Evolutionary conservation across 2,797 vertebrate genomes (phyloP), one percentile per base, ranked within the genome.

Genomic region (Microctenopoma stevenorrisi): DNA sequence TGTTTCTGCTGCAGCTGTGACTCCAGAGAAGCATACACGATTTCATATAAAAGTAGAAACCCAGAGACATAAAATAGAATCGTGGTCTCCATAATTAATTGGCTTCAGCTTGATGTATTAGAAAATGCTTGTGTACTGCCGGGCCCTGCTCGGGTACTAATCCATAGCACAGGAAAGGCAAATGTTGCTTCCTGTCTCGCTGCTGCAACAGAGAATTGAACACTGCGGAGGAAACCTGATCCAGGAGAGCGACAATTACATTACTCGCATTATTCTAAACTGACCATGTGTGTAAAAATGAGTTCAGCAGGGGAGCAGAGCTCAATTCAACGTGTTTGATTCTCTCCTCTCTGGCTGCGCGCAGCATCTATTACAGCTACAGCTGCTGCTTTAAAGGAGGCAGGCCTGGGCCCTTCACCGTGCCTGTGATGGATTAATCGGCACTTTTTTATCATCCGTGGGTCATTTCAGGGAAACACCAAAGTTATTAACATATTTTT

Each of bases 121-220:
- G 66, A 55, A 79, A 86, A 83, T 42, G 62, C 61, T 75, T 74
- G 60, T 70, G 54, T 38, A 57, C 56, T 28, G 40, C 38, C 14
- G 1, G 43, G 35, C 47, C 16, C 26, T 9, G 42, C 52, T 68
- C 38, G 1, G 64, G 69, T 42, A 47, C 66, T 46, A 72, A 89
- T 90, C 84, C 84, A 89, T 76, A 85, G 66, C 55, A 44, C 60
- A 72, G 70, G 68, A 85, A 85, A 82, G 76, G 68, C 68, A 78
- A 87, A 83, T 64, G 70, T 53, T 0, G n/a, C 61, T 76, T 75
- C 65, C 65, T 25, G 53, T 73, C 67, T 85, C n/a, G 1, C 51
- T 54, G 65, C 65, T 42, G 70, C 55, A 12, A 33, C 0, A 33
- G 50, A 61, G 64, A 66, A 74, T 65, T 46, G 68, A 81, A 72